A percentile compares a stretch with the other conserved stretches of the same genome.
Conservation (phyloP, 2,113 vertebrate species). For the Nycticebus coucang region DNA sequence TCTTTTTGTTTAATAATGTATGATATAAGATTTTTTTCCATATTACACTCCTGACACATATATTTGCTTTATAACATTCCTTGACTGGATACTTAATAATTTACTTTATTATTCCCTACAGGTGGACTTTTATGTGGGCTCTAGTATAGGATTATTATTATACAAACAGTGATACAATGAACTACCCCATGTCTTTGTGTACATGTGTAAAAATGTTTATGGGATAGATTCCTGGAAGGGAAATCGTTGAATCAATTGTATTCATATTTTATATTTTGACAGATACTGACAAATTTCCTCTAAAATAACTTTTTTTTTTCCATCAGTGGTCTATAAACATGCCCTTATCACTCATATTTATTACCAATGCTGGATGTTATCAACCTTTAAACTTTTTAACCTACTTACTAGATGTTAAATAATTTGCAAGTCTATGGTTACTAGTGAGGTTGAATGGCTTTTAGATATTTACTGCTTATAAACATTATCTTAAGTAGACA, state of each 20-base stretch:
- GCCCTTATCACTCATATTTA: not conserved
- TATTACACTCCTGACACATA: not conserved
- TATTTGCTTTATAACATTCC: not conserved
- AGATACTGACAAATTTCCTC: not conserved
- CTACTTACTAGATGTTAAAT: not conserved
- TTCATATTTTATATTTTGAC: not conserved
- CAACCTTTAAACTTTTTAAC: not conserved
- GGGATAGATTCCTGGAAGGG: not conserved
- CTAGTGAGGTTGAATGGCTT: not conserved
- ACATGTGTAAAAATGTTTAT: not conserved
- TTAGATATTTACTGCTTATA: not conserved
- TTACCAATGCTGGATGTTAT: not conserved
- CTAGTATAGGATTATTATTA: not conserved
- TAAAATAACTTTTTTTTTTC: conserved; percentile 20
- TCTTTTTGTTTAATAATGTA: not conserved
- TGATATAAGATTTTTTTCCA: conserved; percentile 1
- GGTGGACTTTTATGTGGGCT: not conserved
- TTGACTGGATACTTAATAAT: not conserved
- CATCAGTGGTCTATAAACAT: not conserved
- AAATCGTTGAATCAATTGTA: not conserved
- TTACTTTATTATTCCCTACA: not conserved
- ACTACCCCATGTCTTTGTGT: not conserved
- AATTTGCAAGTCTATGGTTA: not conserved
- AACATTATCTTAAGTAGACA: not conserved
- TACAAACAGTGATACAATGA: not conserved